phyloP scores from a whole-genome alignment of 2,888 invertebrate species.

The Chrysina gloriosa region DNA sequence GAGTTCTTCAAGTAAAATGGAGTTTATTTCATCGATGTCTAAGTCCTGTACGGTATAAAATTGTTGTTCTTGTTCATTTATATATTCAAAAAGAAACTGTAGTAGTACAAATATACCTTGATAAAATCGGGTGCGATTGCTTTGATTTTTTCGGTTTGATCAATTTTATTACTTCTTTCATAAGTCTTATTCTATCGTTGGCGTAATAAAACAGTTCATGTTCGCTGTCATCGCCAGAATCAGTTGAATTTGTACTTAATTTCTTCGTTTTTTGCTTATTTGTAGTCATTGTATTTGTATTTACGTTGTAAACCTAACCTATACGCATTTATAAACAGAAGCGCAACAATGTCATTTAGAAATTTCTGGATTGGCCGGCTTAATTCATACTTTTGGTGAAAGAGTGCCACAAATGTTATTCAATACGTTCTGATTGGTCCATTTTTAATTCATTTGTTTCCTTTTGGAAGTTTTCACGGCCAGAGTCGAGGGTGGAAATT shows the following conservation, averaged over 20 bases:
- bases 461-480: too few species aligned
- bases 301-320: background rate
- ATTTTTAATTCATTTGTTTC: too few species aligned
- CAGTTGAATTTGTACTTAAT: slow-evolving; percentile 15
- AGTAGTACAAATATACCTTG: slow-evolving; percentile 53
- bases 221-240: slow-evolving; percentile 57
- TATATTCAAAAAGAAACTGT: too few species aligned
- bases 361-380: too few species aligned
- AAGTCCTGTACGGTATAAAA: slow-evolving; percentile 55
- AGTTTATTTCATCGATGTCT: slow-evolving; percentile 62
- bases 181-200: slow-evolving; percentile 62
- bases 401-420: background rate
- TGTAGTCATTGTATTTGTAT: slow-evolving; percentile 20
- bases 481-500: too few species aligned
- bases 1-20: slow-evolving; percentile 63
- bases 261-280: slow-evolving; percentile 31
- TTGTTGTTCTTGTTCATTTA: too few species aligned
- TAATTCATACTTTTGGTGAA: background rate
- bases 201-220: slow-evolving; percentile 62
- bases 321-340: background rate
- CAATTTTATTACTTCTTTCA: slow-evolving; percentile 63
- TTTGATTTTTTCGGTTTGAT: slow-evolving; percentile 63
- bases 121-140: slow-evolving; percentile 62
- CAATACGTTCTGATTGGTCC: background rate
- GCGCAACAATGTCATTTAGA: background rate